Conservation (phyloP, 2,888 invertebrate species). For the Epinotia ramella region DNA sequence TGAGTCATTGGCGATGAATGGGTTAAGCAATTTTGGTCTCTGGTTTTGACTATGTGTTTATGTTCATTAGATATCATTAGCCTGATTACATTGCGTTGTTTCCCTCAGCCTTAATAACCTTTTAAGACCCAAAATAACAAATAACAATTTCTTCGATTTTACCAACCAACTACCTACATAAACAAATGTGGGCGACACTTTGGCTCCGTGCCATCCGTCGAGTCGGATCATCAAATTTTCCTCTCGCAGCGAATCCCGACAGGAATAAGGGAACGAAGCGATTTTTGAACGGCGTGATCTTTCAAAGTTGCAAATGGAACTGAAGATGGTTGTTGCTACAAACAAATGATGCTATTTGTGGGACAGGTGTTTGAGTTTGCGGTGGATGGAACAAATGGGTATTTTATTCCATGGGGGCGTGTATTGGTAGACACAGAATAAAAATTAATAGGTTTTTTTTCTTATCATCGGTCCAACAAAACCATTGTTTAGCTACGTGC, state of each 20-base stretch:
- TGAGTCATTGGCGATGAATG: no score
- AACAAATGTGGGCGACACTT: constrained; percentile 39
- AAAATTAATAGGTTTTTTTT: no score
- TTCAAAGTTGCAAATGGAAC: constrained; percentile 29
- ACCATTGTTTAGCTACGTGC: no score
- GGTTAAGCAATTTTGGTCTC: no score
- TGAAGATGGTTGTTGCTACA: constrained; percentile 10
- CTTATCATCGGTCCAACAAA: no score
- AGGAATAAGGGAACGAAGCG: constrained; percentile 24
- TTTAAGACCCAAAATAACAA: background rate
- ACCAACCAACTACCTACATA: constrained; percentile 28
- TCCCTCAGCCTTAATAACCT: no score
- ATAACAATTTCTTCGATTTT: constrained; percentile 15
- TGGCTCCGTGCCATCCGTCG: constrained; percentile 40
- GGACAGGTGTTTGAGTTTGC: constrained; percentile 10
- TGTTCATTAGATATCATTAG: no score
- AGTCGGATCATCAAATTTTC: constrained; percentile 41
- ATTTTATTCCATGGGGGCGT: no score
- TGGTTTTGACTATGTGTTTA: no score
- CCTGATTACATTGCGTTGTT: no score
- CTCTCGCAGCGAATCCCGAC: constrained; percentile 2
- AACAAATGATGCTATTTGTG: constrained; percentile 27
- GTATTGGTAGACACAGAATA: no score
- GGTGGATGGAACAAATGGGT: background rate
- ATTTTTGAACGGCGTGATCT: constrained; percentile 7